phyloP scores from a whole-genome alignment of 2,797 vertebrate species.

The Platyrinchus mystaceus region DNA sequence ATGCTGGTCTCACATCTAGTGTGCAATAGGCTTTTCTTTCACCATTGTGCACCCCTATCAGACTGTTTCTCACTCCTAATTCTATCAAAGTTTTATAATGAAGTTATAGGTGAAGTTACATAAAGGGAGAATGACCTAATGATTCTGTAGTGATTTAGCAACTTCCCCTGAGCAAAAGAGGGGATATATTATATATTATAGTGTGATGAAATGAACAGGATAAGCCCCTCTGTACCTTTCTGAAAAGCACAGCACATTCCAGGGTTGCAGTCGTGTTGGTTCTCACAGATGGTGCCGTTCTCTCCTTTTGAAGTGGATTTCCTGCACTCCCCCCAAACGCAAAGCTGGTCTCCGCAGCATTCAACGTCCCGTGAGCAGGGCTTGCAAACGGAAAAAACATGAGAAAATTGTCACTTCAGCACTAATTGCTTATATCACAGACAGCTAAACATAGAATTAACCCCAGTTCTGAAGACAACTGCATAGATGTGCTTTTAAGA shows the following conservation, averaged over 20 bases:
- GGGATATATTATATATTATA: too few relatives aligned
- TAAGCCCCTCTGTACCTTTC: slow-evolving; percentile 76
- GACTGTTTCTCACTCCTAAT: neutral
- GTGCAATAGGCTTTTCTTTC: neutral
- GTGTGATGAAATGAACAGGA: neutral
- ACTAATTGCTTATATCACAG: fast-evolving
- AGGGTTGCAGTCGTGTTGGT: slow-evolving; percentile 84
- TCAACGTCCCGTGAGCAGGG: slow-evolving; percentile 85
- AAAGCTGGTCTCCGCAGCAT: slow-evolving; percentile 88
- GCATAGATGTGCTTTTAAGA: fast-evolving
- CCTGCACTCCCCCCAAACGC: slow-evolving; percentile 89
- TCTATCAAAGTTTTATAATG: neutral
- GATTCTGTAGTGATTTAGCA: neutral
- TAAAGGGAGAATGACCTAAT: neutral
- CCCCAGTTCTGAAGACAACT: neutral
- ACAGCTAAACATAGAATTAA: fast-evolving
- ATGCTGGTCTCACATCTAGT: neutral
- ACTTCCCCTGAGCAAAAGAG: neutral
- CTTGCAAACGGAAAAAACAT: slow-evolving; percentile 54
- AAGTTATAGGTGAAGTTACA: neutral
- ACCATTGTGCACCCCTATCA: neutral
- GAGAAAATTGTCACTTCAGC: neutral
- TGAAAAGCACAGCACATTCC: slow-evolving; percentile 91
- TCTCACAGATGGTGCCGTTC: slow-evolving; percentile 89
- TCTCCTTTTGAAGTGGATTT: slow-evolving; percentile 80